phyloP scores from a whole-genome alignment of 2,888 invertebrate species.

The Pterobdella sp. region DNA sequence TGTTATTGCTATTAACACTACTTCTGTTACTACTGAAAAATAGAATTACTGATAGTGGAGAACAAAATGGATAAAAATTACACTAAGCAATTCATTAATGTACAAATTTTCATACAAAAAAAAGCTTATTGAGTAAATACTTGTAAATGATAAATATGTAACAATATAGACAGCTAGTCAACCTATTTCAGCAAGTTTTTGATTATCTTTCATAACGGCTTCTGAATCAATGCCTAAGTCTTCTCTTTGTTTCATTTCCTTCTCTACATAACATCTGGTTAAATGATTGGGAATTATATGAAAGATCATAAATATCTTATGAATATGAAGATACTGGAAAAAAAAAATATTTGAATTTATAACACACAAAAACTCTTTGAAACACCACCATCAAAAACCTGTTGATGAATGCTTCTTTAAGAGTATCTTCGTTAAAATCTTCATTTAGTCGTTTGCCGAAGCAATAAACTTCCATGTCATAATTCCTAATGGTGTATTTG shows the following conservation, averaged over 20 bases:
- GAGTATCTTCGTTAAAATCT: constrained; percentile 63
- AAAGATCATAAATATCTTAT: neutral
- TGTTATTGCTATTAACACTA: too few species aligned
- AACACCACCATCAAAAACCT: constrained; percentile 49
- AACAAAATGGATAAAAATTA: too few species aligned
- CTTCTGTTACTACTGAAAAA: too few species aligned
- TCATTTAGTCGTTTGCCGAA: constrained; percentile 78
- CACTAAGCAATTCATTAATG: too few species aligned
- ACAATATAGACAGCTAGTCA: neutral
- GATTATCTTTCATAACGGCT: constrained; percentile 59
- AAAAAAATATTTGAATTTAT: neutral
- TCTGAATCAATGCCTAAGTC: constrained; percentile 59
- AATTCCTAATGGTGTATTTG: too few species aligned
- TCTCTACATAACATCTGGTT: constrained; percentile 58
- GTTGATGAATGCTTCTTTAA: constrained; percentile 72
- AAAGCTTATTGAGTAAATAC: too few species aligned
- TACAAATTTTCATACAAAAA: too few species aligned
- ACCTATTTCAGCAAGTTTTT: constrained; percentile 61
- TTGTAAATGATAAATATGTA: too few species aligned
- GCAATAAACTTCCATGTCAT: constrained; percentile 75
- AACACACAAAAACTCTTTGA: too few species aligned
- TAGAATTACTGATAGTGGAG: too few species aligned
- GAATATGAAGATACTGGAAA: neutral
- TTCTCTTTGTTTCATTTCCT: constrained; percentile 63
- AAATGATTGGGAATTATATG: neutral